Conservation (phyloP, 2,113 vertebrate species). For the Nycticebus coucang region DNA sequence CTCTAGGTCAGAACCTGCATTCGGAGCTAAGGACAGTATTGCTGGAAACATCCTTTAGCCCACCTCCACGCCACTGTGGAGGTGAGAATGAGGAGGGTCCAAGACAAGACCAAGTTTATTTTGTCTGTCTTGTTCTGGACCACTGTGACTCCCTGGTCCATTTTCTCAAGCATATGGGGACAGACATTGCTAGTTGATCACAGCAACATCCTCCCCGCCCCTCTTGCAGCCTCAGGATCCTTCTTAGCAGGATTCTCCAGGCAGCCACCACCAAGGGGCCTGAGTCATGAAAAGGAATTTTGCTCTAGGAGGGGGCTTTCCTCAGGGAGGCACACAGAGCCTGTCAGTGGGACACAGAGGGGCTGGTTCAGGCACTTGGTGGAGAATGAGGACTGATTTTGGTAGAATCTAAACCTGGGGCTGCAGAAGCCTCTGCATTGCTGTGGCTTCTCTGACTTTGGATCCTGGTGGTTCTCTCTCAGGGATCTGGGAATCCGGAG, state of each 20-base stretch:
- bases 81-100: neutral
- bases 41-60: neutral
- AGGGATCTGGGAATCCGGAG: neutral
- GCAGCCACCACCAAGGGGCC: neutral
- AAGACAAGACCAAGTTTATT: accelerated
- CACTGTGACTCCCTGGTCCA: too few relatives aligned
- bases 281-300: neutral
- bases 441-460: too few relatives aligned
- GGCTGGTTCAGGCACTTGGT: too few relatives aligned
- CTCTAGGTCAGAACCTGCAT: neutral
- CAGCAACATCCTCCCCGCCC: accelerated
- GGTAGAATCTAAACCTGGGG: neutral
- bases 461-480: neutral
- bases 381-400: neutral
- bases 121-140: neutral
- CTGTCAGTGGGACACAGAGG: accelerated
- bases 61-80: too few relatives aligned
- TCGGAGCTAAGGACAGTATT: neutral
- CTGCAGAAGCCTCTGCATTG: neutral
- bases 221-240: neutral
- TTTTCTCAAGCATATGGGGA: accelerated
- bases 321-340: neutral
- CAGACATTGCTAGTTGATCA: neutral
- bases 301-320: too few relatives aligned
- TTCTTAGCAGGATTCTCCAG: neutral